These are phyloP conservation scores for Homalodisca vitripennis DNA, from an alignment of 1,140 invertebrate genomes.

Conservation along the genomic window DNA sequence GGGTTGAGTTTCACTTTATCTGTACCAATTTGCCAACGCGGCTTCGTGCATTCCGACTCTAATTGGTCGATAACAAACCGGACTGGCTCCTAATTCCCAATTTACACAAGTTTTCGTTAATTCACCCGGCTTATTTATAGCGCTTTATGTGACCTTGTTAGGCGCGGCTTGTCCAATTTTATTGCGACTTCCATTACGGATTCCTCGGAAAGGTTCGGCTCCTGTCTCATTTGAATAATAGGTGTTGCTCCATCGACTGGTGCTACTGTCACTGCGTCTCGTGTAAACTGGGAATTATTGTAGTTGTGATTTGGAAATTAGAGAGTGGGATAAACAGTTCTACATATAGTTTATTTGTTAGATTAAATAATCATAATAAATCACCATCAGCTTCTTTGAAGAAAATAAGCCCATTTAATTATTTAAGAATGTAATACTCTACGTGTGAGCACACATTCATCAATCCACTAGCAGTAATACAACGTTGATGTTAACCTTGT, in stretches of 20 bases:
- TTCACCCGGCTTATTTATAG: conserved; percentile 18
- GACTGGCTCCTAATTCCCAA: conserved; percentile 11
- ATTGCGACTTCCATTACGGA: conserved; percentile 12
- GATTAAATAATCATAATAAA: no score
- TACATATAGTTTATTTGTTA: no score
- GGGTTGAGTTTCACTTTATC: conserved; percentile 12
- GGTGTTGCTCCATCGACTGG: not conserved
- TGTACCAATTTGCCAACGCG: conserved; percentile 17
- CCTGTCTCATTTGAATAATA: conserved; percentile 4
- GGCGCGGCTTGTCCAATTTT: conserved; percentile 9
- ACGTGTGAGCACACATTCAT: no score
- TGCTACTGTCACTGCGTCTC: no score
- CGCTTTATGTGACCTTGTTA: conserved; percentile 16
- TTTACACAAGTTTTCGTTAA: conserved; percentile 23
- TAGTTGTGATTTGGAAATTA: no score
- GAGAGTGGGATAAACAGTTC: no score
- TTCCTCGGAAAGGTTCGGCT: not conserved
- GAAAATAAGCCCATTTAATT: no score
- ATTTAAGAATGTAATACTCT: no score
- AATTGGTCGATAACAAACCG: conserved; percentile 25
- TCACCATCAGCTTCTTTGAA: no score
- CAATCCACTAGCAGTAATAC: no score
- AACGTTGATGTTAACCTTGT: no score
- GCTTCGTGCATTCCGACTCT: conserved; percentile 2
- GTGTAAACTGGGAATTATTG: no score